Conservation (phyloP, 2,113 vertebrate genomes). For the Myotis davidii region DNA sequence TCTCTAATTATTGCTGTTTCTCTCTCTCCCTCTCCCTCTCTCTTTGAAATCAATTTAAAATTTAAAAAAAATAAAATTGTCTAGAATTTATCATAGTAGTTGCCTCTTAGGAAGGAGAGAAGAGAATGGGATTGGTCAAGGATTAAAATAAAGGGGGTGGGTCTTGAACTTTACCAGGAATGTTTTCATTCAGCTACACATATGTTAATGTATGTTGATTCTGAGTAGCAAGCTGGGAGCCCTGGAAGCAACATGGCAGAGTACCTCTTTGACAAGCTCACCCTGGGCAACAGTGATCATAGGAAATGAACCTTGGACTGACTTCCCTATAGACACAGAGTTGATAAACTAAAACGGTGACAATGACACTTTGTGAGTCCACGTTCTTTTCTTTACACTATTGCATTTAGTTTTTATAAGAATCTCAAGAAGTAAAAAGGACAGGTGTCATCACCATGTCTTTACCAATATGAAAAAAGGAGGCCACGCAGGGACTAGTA, state of each 20-base stretch:
- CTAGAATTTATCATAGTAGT: background rate
- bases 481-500: background rate
- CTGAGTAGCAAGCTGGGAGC: background rate
- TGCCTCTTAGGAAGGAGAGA: background rate
- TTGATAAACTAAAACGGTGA: background rate
- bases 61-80: no score
- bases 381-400: background rate
- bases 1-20: no score
- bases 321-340: background rate
- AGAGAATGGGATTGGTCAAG: background rate
- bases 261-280: background rate
- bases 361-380: background rate
- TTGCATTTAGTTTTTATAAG: background rate
- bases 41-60: no score
- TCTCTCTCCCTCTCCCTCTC: no score
- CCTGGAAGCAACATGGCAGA: background rate
- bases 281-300: background rate
- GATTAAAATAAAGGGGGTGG: background rate
- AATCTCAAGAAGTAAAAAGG: slow-evolving; percentile 8
- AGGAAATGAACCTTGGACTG: background rate
- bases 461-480: slow-evolving; percentile 25
- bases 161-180: background rate
- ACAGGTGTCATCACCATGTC: background rate
- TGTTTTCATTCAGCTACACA: background rate
- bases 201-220: background rate